A percentile compares a stretch with the other conserved stretches of the same genome.
phyloP scores from a whole-genome alignment of 92 coral and sea anemone species.

The Palythoa grandiflora region DNA sequence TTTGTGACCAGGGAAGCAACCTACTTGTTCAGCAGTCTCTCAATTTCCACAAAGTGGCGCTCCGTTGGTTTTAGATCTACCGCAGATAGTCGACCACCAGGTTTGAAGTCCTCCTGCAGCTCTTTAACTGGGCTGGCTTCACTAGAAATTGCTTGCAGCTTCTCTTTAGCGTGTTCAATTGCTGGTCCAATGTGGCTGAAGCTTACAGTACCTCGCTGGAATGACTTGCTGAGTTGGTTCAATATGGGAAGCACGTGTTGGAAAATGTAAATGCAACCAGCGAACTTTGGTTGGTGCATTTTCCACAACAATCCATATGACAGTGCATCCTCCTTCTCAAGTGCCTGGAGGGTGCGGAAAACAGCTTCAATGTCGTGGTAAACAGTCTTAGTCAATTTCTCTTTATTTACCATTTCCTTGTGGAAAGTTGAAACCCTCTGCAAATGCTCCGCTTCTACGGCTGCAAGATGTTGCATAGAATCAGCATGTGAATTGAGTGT shows the following conservation, averaged over 20 bases:
- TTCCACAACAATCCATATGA: not conserved
- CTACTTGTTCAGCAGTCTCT: conserved; percentile 49
- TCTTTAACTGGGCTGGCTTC: conserved; percentile 35
- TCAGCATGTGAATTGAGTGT: conserved; percentile 52
- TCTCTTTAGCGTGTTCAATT: not conserved
- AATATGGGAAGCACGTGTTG: not conserved
- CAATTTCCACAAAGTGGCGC: conserved; percentile 42
- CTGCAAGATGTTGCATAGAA: conserved; percentile 56
- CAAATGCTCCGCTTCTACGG: conserved; percentile 55
- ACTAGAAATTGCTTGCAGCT: conserved; percentile 40
- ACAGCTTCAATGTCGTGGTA: not conserved
- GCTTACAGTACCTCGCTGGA: not conserved
- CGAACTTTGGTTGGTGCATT: not conserved
- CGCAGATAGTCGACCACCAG: conserved; percentile 34
- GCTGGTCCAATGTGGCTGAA: not conserved
- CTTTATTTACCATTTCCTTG: conserved; percentile 49
- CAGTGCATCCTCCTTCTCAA: not conserved
- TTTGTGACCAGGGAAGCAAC: conserved; percentile 32
- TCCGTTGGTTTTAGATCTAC: conserved; percentile 46
- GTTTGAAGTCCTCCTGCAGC: conserved; percentile 46
- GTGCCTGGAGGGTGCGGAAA: not conserved
- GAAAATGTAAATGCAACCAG: not conserved
- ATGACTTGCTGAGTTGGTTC: too few species aligned
- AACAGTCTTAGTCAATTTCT: conserved; percentile 47
- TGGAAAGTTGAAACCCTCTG: conserved; percentile 53